These are phyloP conservation scores for Acyrthosiphon pisum DNA, from an alignment of 1,140 invertebrate species.

Conservation along the genomic window DNA sequence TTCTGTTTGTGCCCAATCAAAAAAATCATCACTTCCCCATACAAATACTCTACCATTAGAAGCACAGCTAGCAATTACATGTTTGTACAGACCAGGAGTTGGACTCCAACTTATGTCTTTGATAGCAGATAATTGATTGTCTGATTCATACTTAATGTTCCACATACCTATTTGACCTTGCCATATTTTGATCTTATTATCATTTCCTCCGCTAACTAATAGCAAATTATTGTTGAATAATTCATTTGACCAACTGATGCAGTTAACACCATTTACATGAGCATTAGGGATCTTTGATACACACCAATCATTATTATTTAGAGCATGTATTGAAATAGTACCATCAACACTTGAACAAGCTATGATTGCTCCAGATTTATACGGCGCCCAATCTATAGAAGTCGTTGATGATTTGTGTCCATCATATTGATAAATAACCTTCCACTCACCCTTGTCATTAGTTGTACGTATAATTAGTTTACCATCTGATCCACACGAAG, in stretches of 20 bases:
- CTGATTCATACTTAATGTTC: constrained; percentile 89
- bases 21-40: constrained; percentile 86
- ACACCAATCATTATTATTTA: constrained; percentile 78
- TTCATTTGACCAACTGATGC: constrained; percentile 94
- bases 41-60: constrained; percentile 93
- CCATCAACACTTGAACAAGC: constrained; percentile 98
- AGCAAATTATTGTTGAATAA: constrained; percentile 65
- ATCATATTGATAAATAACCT: constrained; percentile 92
- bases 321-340: constrained; percentile 86
- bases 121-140: constrained; percentile 97
- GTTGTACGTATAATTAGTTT: constrained; percentile 98
- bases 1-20: constrained; percentile 83
- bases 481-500: constrained; percentile 95
- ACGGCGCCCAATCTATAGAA: constrained; percentile 94
- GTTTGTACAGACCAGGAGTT: constrained; percentile 83
- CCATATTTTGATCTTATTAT: constrained; percentile 99
- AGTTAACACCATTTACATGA: constrained; percentile 93
- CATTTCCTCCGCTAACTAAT: constrained; percentile 86
- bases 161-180: constrained; percentile 86
- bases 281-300: constrained; percentile 77
- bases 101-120: constrained; percentile 98
- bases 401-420: constrained; percentile 96
- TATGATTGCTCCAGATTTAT: constrained; percentile 91
- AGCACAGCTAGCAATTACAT: constrained; percentile 92
- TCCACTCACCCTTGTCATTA: constrained; percentile 79